Conservation (phyloP, 2,797 vertebrate genomes). For the Cynodonichthys magdalenae region DNA sequence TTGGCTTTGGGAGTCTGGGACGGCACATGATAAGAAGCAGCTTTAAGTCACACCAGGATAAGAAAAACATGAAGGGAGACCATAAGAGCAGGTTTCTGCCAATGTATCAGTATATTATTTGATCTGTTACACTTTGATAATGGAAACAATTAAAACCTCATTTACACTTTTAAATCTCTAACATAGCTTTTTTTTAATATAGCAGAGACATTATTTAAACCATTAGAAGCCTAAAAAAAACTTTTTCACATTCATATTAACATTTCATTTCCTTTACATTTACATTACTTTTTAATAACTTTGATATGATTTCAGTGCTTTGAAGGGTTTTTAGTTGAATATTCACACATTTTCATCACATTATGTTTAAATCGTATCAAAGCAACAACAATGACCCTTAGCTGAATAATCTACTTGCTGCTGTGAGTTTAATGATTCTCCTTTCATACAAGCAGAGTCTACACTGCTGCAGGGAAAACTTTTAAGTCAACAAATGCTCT, state of each 20-base stretch:
- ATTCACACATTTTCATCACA: slow-evolving; percentile 6
- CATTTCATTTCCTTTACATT: slow-evolving; percentile 25
- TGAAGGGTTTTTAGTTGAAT: neutral
- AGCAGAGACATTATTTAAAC: slow-evolving; percentile 5
- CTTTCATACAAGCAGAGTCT: slow-evolving; percentile 1
- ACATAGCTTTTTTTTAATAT: slow-evolving; percentile 19
- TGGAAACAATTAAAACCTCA: slow-evolving; percentile 9
- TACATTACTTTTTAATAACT: slow-evolving; percentile 24
- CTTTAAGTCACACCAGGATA: slow-evolving; percentile 15
- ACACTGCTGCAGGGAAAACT: slow-evolving; percentile 19
- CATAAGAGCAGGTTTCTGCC: neutral
- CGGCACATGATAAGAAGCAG: slow-evolving; percentile 7
- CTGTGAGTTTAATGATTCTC: neutral
- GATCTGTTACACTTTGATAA: slow-evolving; percentile 3
- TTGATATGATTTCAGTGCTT: slow-evolving; percentile 18
- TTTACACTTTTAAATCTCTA: slow-evolving; percentile 7
- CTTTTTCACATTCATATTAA: slow-evolving; percentile 35
- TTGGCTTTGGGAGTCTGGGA: slow-evolving; percentile 53
- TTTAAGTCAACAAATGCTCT: slow-evolving; percentile 47
- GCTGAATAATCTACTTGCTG: neutral
- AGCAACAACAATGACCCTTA: slow-evolving; percentile 30
- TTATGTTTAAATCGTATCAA: slow-evolving; percentile 19
- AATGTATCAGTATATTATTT: neutral
- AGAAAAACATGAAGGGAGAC: slow-evolving; percentile 6
- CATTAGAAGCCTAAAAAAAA: slow-evolving; percentile 1